Conservation (phyloP, 1,140 invertebrate genomes). For the Cotesia glomerata region DNA sequence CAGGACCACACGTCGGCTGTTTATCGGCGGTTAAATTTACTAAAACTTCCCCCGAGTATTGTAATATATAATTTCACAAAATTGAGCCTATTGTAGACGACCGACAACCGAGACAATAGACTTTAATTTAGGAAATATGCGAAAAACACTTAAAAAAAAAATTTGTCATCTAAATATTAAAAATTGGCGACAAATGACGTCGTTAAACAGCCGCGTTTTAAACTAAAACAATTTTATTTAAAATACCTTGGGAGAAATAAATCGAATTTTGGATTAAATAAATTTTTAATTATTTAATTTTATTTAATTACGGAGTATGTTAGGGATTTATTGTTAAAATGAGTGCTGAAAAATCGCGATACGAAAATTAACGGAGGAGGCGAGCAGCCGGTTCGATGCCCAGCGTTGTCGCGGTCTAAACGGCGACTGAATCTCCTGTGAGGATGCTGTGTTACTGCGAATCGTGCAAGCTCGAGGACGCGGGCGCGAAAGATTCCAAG, state of each 20-base stretch:
- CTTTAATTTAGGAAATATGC: background rate
- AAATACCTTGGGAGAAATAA: too few relatives aligned
- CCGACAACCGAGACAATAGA: background rate
- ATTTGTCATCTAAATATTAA: background rate
- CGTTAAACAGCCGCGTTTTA: too few relatives aligned
- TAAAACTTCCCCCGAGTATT: background rate
- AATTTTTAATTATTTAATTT: too few relatives aligned
- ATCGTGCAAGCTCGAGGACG: constrained; percentile 26
- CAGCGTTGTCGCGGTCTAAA: constrained; percentile 58
- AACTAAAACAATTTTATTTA: too few relatives aligned
- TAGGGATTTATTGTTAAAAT: background rate
- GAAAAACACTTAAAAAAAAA: background rate
- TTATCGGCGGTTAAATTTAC: constrained; percentile 11
- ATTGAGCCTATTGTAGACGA: constrained; percentile 13
- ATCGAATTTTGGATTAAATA: too few relatives aligned
- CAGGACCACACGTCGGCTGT: background rate
- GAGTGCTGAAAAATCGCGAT: constrained; percentile 4
- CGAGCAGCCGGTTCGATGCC: constrained; percentile 49
- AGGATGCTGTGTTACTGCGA: constrained; percentile 54
- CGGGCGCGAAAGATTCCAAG: constrained; percentile 21
- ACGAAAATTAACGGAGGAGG: constrained; percentile 15
- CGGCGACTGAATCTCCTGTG: constrained; percentile 57
- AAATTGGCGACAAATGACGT: background rate
- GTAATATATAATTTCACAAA: background rate
- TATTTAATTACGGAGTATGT: background rate